A percentile compares a stretch with the other conserved stretches of the same genome.
Conservation (phyloP, 1,140 invertebrate species). For the Plectus sambesii region DNA sequence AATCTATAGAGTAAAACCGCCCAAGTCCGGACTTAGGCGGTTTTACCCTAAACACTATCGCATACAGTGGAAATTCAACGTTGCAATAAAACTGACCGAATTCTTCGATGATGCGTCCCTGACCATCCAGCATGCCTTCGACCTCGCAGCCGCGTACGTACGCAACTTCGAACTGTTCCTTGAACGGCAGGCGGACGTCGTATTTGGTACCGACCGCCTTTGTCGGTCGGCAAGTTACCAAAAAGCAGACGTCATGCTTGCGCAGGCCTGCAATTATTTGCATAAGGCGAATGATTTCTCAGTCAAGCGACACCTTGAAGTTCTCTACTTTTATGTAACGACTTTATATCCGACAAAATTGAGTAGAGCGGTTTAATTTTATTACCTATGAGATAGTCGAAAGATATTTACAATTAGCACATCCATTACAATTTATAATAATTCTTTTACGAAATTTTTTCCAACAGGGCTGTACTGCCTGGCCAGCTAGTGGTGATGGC, state of each 20-base stretch:
- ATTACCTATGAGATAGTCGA: too few relatives aligned
- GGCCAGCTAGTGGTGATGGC: too few relatives aligned
- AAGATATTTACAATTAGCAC: too few relatives aligned
- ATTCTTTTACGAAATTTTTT: too few relatives aligned
- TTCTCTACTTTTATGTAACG: too few relatives aligned
- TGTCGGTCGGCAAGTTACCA: slow-evolving; percentile 75
- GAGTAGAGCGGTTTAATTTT: slow-evolving; percentile 9
- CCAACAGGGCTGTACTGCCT: too few relatives aligned
- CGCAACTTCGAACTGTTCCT: slow-evolving; percentile 75
- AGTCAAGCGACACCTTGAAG: too few relatives aligned
- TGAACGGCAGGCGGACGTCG: slow-evolving; percentile 58
- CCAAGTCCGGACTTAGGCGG: not conserved
- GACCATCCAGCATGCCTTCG: slow-evolving; percentile 92
- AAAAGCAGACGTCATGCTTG: slow-evolving; percentile 94
- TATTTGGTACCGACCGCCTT: slow-evolving; percentile 60
- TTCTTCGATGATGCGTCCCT: slow-evolving; percentile 92
- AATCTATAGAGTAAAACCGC: too few relatives aligned
- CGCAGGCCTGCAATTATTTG: slow-evolving; percentile 57
- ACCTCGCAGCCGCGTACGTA: slow-evolving; percentile 94
- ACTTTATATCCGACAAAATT: too few relatives aligned
- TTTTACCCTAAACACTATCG: slow-evolving; percentile 16
- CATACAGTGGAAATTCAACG: too few relatives aligned
- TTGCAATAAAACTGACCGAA: slow-evolving; percentile 44
- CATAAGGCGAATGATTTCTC: too few relatives aligned
- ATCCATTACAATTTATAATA: too few relatives aligned